phyloP scores from a whole-genome alignment of 2,888 invertebrate species.

The Drosophila pegasa region DNA sequence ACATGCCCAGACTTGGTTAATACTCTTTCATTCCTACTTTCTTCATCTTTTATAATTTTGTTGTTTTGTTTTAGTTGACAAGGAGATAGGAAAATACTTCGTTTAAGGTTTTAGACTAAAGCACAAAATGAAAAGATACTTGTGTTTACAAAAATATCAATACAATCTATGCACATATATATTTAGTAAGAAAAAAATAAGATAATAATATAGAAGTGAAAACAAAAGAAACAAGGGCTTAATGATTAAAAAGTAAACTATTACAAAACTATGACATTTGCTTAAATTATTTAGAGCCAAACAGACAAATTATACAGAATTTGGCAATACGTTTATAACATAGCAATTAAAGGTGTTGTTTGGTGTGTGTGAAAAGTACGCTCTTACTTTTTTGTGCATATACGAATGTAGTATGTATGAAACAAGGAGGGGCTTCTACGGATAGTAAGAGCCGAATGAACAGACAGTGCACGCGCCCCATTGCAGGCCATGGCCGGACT shows the following conservation, averaged over 20 bases:
- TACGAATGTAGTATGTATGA: constrained; percentile 29
- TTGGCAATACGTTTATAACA: constrained; percentile 42
- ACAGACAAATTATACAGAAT: constrained; percentile 32
- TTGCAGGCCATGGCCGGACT: not conserved
- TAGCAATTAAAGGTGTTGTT: constrained; percentile 34
- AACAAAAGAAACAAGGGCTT: constrained; percentile 18
- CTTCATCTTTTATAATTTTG: not conserved
- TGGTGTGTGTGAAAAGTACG: constrained; percentile 23
- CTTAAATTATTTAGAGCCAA: constrained; percentile 39
- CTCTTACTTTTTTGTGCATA: constrained; percentile 32
- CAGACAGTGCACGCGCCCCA: constrained; percentile 18
- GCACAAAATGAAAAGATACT: constrained; percentile 47
- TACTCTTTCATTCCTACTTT: constrained; percentile 21
- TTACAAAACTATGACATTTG: constrained; percentile 44
- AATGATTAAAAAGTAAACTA: constrained; percentile 38
- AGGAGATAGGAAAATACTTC: constrained; percentile 22
- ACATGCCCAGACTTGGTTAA: constrained; percentile 35
- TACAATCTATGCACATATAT: constrained; percentile 48
- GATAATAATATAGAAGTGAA: constrained; percentile 13
- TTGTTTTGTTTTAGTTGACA: constrained; percentile 7
- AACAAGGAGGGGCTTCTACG: constrained; percentile 11
- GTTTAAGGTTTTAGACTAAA: constrained; percentile 13
- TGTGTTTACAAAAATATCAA: constrained; percentile 62
- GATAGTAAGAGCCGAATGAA: constrained; percentile 19
- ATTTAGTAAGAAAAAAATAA: constrained; percentile 40